A percentile compares a stretch with the other conserved stretches of the same genome.
These are phyloP conservation scores for Megastigmus dorsalis DNA, from an alignment of 2,888 invertebrate genomes.

Conservation along the genomic window DNA sequence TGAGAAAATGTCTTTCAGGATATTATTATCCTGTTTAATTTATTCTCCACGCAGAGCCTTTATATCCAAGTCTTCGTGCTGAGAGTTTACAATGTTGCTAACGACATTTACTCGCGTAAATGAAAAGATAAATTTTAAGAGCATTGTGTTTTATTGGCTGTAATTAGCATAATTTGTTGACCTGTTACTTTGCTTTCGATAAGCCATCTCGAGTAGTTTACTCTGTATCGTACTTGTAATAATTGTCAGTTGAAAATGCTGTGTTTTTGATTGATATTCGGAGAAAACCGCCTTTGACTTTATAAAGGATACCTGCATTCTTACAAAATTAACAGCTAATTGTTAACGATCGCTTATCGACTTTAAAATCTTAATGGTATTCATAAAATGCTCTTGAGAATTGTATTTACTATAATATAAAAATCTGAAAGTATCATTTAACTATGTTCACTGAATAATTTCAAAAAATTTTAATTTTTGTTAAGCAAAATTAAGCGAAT, in stretches of 20 bases:
- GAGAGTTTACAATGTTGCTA: conserved; percentile 41
- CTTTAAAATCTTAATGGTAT: no score
- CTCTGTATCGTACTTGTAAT: not conserved
- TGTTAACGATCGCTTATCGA: no score
- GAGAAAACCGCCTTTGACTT: conserved; percentile 26
- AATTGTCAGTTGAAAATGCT: not conserved
- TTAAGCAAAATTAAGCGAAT: no score
- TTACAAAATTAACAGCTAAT: no score
- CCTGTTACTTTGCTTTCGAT: conserved; percentile 40
- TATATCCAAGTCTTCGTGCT: conserved; percentile 14
- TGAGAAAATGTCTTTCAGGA: conserved; percentile 43
- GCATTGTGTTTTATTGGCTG: conserved; percentile 43
- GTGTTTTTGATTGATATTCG: conserved; percentile 37
- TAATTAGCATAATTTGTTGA: conserved; percentile 50
- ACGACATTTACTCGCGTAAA: conserved; percentile 31
- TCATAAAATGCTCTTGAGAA: no score
- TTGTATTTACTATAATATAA: no score
- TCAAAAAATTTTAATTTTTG: no score
- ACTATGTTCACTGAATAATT: no score
- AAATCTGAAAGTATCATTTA: no score
- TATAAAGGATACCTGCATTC: no score
- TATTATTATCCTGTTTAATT: conserved; percentile 40
- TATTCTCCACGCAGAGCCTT: conserved; percentile 21
- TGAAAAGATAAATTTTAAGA: conserved; percentile 46
- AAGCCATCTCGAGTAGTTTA: conserved; percentile 29